phyloP scores from a whole-genome alignment of 2,113 vertebrate species.

The Poeciliopsis retropinna region DNA sequence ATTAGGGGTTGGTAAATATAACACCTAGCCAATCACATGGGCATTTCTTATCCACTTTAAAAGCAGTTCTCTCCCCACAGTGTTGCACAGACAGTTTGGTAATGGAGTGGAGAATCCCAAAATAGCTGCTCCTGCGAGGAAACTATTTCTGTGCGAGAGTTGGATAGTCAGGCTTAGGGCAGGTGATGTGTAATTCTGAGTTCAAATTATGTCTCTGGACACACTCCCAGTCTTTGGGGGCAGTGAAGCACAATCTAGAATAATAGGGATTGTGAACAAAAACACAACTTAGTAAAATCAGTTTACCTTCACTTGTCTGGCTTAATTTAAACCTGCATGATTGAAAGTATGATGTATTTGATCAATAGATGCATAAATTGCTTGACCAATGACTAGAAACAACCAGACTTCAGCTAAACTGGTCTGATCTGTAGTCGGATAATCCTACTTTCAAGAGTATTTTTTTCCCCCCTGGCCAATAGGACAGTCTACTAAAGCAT shows the following conservation, averaged over 20 bases:
- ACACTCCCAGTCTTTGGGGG: slow-evolving; percentile 1
- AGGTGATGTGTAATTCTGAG: slow-evolving; percentile 28
- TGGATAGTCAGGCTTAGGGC: slow-evolving; percentile 12
- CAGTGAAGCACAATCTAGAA: slow-evolving; percentile 8
- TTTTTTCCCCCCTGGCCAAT: no score
- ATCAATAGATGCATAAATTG: background rate
- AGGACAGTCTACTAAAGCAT: no score
- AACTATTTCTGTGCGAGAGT: slow-evolving; percentile 33
- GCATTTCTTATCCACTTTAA: slow-evolving; percentile 70
- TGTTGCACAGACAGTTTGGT: slow-evolving; percentile 49
- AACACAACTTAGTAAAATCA: background rate
- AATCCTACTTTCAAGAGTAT: background rate
- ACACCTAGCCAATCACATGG: slow-evolving; percentile 53
- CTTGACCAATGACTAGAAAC: background rate
- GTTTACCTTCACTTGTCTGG: background rate
- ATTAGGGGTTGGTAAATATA: slow-evolving; percentile 58
- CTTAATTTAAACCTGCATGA: background rate
- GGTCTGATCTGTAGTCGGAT: background rate
- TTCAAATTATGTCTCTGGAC: slow-evolving; percentile 30
- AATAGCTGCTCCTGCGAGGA: slow-evolving; percentile 50
- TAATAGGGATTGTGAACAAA: background rate
- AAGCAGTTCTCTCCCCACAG: slow-evolving; percentile 54
- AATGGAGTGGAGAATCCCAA: slow-evolving; percentile 59
- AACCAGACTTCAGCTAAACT: background rate
- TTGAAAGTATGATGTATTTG: background rate